Base-by-base conservation (phyloP, 2,888 invertebrate genomes). In the Caenorhabditis sp. region DNA sequence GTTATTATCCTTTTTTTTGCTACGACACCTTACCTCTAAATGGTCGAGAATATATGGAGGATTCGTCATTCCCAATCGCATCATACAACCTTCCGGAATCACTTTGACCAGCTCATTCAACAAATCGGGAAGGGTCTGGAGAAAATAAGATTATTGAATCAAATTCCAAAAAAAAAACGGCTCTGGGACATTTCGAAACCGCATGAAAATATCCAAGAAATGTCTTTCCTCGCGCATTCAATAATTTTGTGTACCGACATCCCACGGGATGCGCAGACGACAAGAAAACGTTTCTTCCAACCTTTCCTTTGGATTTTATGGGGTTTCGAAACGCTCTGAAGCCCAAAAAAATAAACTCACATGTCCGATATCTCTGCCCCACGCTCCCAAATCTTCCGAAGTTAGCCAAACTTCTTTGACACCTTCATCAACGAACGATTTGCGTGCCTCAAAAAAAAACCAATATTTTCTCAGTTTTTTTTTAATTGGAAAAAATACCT, bases 31-130 rank as follows among this genome's bases (percentile, higher is more conserved):
- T 82, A 91, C 91, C 66, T 93, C 92, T 24, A 97, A 89, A 88
- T 97, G 95, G 83, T 97, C 95, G 66, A 97, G 89, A 69, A 99
- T 97, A 88, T 99, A 99, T 0, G 97, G 97, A 95, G 97, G 97
- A 90, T 97, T 97, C 21, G 83, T 81, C 60, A 97, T 99, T 17
- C 97, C 99, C 36, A 97, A 91, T 58, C 96, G 91, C 85, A 95
- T 91, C 88, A 89, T 89, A 69, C 90, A 90, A 50, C 90, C 90
- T 31, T 90, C 89, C 14, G 91, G 91, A 58, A 91, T 90, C 17
- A 87, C 79, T 73, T 93, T 92, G 0, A 97, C 93, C n/a, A 99
- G 89, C 87, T 92, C 90, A 92, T 93, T 92, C 26, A 99, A 90
- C 60, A 99, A 90, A 88, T 93, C 92, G 0, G 97, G 96, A 54